Percentiles rank a stretch among this genome's conserved stretches.
Evolutionary conservation across 2,113 vertebrate genomes (phyloP).

Genomic region (Sinocyclocheilus anshuiensis): DNA sequence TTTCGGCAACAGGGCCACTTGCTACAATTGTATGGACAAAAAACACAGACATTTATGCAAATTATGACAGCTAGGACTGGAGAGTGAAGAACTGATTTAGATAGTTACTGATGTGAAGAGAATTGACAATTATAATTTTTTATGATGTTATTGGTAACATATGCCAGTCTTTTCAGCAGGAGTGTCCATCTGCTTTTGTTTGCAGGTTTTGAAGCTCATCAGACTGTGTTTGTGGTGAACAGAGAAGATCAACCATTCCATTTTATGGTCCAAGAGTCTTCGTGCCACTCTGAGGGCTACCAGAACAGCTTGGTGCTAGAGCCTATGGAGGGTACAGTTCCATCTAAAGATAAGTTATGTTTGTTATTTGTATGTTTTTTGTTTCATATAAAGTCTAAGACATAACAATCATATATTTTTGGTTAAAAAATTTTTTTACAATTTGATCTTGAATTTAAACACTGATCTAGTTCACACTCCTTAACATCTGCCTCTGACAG

Average conservation of each 20-base stretch:
- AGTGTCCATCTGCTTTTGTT: neutral
- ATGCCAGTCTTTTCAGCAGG: neutral
- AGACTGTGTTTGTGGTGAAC: constrained; percentile 79
- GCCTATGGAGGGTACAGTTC: constrained; percentile 79
- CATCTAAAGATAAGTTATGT: constrained; percentile 79
- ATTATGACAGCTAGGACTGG: neutral
- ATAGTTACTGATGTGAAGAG: neutral
- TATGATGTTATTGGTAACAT: neutral
- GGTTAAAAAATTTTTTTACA: no score
- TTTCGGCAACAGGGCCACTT: no score
- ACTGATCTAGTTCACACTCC: neutral
- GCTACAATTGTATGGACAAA: neutral
- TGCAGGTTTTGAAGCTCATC: constrained; percentile 73
- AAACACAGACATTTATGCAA: neutral
- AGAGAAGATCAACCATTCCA: constrained; percentile 74
- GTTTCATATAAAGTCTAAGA: neutral
- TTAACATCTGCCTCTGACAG: constrained; percentile 56
- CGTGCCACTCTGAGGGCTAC: constrained; percentile 78
- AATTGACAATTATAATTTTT: neutral
- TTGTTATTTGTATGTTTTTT: no score
- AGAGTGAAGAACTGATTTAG: neutral
- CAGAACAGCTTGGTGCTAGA: constrained; percentile 68
- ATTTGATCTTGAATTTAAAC: neutral
- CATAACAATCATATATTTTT: neutral
- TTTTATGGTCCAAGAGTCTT: constrained; percentile 78